These are phyloP conservation scores for Lates japonicus DNA, from an alignment of 2,797 vertebrate species.

Conservation along the genomic window DNA sequence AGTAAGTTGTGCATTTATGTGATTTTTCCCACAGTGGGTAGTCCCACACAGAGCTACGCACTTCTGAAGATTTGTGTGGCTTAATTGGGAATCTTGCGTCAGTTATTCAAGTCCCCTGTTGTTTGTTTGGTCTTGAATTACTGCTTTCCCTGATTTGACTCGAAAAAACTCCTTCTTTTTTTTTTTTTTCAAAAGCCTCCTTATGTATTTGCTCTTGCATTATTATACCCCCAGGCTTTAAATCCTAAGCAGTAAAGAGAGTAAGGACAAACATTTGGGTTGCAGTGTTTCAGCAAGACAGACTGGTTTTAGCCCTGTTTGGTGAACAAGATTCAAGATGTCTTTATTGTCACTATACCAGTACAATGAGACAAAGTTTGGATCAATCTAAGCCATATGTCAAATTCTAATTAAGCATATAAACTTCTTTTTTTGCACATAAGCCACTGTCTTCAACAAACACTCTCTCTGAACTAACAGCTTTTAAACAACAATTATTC, in stretches of 20 bases:
- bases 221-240: conserved; percentile 16
- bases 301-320: conserved; percentile 9
- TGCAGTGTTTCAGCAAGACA: conserved; percentile 12
- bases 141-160: conserved; percentile 48
- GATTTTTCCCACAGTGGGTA: conserved; percentile 12
- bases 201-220: conserved; percentile 18
- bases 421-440: not conserved
- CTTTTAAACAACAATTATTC: conserved; percentile 18
- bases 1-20: conserved; percentile 26
- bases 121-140: conserved; percentile 54
- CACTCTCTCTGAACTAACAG: conserved; percentile 8
- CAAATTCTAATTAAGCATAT: conserved; percentile 4
- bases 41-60: conserved; percentile 2
- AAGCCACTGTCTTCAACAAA: not conserved
- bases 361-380: conserved; percentile 2
- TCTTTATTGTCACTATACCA: conserved; percentile 15
- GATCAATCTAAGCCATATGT: conserved; percentile 7
- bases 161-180: not conserved
- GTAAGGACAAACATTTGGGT: conserved; percentile 26
- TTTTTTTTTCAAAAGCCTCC: not conserved
- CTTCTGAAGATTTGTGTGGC: conserved; percentile 31
- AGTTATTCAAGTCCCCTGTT: conserved; percentile 39
- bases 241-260: conserved; percentile 26
- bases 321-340: conserved; percentile 28
- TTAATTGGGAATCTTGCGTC: conserved; percentile 49